Evolutionary conservation across 2,113 vertebrate species (phyloP).

Genomic region (Ancistrus triradiatus): DNA sequence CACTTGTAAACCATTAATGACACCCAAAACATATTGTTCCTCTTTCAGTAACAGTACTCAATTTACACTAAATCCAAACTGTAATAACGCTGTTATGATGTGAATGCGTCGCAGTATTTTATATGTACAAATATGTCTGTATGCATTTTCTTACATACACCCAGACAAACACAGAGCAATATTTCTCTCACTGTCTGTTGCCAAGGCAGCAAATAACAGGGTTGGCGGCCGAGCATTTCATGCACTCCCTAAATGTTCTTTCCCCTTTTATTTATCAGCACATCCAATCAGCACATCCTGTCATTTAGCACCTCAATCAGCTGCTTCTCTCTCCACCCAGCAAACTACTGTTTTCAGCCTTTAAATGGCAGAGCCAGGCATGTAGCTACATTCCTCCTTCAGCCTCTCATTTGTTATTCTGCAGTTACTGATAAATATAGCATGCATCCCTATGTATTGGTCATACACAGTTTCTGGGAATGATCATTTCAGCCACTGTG

Average conservation of each 20-base stretch:
- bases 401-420: neutral
- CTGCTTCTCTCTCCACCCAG: conserved; percentile 42
- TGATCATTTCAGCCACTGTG: too few relatives aligned
- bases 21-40: too few relatives aligned
- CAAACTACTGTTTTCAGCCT: conserved; percentile 6
- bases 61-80: too few relatives aligned
- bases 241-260: conserved; percentile 60
- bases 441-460: neutral
- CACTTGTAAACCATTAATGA: too few relatives aligned
- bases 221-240: conserved; percentile 58
- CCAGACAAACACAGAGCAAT: conserved; percentile 39
- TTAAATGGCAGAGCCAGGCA: neutral
- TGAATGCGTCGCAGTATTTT: too few relatives aligned
- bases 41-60: too few relatives aligned
- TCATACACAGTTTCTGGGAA: too few relatives aligned
- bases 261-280: conserved; percentile 57
- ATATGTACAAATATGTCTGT: neutral
- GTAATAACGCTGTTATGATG: too few relatives aligned
- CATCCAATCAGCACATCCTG: conserved; percentile 59
- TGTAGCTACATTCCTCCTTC: neutral
- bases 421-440: neutral
- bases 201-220: conserved; percentile 72
- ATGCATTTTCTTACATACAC: neutral
- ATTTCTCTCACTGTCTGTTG: conserved; percentile 62
- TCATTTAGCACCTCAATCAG: conserved; percentile 62